Base-by-base conservation (phyloP, 1,140 invertebrate species). In the Drosophila tristis region DNA sequence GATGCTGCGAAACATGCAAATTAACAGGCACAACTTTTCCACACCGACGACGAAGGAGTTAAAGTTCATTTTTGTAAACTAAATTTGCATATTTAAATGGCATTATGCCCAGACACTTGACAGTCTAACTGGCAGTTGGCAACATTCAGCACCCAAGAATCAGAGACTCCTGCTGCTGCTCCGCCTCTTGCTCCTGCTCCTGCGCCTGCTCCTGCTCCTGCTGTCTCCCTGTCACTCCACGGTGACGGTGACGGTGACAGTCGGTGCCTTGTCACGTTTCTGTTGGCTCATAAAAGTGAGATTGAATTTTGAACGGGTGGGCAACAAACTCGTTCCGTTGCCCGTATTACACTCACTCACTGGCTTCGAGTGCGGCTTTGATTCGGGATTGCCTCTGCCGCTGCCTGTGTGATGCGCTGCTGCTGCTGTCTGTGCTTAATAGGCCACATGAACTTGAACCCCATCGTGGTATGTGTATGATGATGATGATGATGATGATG, bases 61-160 rank as follows among this genome's bases (percentile, higher is more conserved):
- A 87, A 89, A 86, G 82, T 82, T 86, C 82, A 72, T 73, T 80
- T 80, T 78, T 29, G 26, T 39, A 48, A 63, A 67, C 65, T 53
- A 78, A 89, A 87, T 87, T 87, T 87, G 79, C 84, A 87, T 87
- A 87, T 87, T 89, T 87, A 87, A 87, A 87, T 87, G 84, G 84
- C 79, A 76, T 71, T 75, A 78, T 71, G 82, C 74, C 35, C 62
- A 76, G 78, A 59, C 82, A 86, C 82, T 87, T 87, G 80, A 62
- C 80, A 84, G 70, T 58, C 79, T 57, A 70, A 71, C 65, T 65
- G 56, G 43, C 70, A 73, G 67, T 72, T 72, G 76, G 35, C 74
- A 78, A 74, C 71, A 74, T 74, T 74, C 72, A 75, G 58, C 25
- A 39, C 35, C 43, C n/a, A 39, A 8, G 35, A 39, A 39, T 39